Evolutionary conservation across 2,113 vertebrate genomes (phyloP), one percentile per base, ranked within the genome.

Genomic region (Nerophis ophidion): DNA sequence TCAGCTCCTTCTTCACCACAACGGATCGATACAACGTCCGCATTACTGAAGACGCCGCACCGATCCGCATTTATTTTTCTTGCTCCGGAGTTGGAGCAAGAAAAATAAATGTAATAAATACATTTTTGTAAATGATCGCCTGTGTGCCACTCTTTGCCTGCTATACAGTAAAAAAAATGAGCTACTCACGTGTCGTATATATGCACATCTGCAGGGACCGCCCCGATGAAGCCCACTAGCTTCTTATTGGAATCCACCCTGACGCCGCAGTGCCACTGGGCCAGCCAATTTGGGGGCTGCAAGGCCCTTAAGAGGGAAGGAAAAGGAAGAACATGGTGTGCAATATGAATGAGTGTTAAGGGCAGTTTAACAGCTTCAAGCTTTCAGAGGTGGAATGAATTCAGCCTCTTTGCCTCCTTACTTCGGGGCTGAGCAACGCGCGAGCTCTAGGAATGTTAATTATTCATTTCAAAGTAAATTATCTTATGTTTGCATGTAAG

Each of bases 141-240:
- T 8, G n/a, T 16, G n/a, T 15, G 47, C 14, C n/a, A 8, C 7
- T 16, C 15, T 3, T 48, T 48, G 7, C 6, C n/a, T n/a, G 46
- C n/a, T 16, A n/a, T 16, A 17, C 15, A 16, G 26, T 34, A 52
- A 48, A 40, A 62, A 61, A 42, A 10, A 61, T 17, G 61, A 66
- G 53, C 7, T 55, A 90, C 95, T 94, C 85, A 99, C 97, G 60
- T 89, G 73, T 96, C 92, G 15, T 95, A 94, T 84, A 96, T 90
- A 58, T 90, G 86, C 73, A 97, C 89, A 6, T 85, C 88, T 68
- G 91, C 91, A n/a, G 96, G 95, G 75, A 97, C 91, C 0, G 95
- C 97, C 0, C 94, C 95, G 71, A 99, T 95, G 83, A 98, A 99
- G 42, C 96, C 95, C 26, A 98, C 95, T 63, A 99, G 83, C 72